Base-by-base conservation (phyloP, 1,140 invertebrate genomes). In the Caenorhabditis brenneri region DNA sequence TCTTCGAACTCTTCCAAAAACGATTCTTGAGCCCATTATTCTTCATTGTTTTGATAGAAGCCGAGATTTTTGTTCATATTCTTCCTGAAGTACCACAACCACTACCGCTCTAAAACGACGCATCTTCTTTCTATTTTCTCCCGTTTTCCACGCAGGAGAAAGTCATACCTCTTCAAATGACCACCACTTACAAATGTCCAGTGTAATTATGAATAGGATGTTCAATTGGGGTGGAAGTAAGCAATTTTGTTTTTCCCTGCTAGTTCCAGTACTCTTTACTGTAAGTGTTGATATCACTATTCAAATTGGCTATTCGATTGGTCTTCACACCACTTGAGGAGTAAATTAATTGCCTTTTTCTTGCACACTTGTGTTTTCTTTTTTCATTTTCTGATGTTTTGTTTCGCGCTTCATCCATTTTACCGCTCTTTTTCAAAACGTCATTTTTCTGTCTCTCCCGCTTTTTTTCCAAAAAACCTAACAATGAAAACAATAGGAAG, bases 401-500 rank as follows among this genome's bases (percentile, higher is more conserved):
- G 27, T 74, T 74, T 42, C n/a, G n/a, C n/a, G 33, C 36, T 39
- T 22, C 27, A 46, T 42, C 7, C 65, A 46, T 74, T 42, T 74
- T 74, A 46, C 65, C 33, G 36, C 65, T 74, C 33, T 74, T 74
- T 65, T 42, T 42, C 65, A 42, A n/a, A 74, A 74, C 65, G 65
- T 74, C 33, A 74, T 42, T 74, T 74, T 10, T 74, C 36, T n/a
- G 15, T 6, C 15, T 74, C 36, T 5, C 12, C 7, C 58, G 4
- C 22, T 24, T 15, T 74, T 74, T 9, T 74, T 74, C 22, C 33
- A 24, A 74, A 74, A 74, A 74, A 39, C 22, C 36, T 74, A 39
- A 74, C 65, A 74, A 74, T 46, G 65, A 74, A 74, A 74, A 74
- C 65, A 74, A 74, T 74, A 74, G 65, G 36, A 74, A 46, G 10